Base-by-base conservation (phyloP, 2,113 vertebrate genomes). In the Pipra filicauda region DNA sequence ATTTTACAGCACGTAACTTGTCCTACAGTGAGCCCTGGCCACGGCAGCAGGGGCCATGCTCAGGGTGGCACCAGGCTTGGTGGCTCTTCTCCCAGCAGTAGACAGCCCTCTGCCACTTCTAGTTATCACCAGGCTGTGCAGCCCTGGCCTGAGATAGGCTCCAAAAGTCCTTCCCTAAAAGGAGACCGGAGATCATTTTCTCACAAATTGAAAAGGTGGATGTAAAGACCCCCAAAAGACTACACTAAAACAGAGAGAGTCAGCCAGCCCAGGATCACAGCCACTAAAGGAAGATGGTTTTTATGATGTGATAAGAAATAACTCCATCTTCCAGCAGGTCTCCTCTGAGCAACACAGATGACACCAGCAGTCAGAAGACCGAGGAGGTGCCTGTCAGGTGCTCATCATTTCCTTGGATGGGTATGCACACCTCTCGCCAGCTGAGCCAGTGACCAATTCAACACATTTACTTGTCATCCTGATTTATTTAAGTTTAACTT, bases 251-350 rank as follows among this genome's bases (percentile, higher is more conserved):
- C 27, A 39, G 1, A 1, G 2, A 13, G 21, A 61, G 19, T 27
- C 54, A 76, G 14, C 6, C 28, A 44, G 11, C 1, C 13, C 27
- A 24, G 33, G 23, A 33, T 17, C 19, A 33, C 0, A 0, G 41
- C 65, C 27, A 27, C 27, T 21, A 28, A 51, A 52, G 8, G 22
- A 67, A 59, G 8, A 31, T 6, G 9, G 3, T 3, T 70, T 70
- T 77, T 48, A 37, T 9, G 7, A 4, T 66, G 9, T 30, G 14
- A 51, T 48, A 11, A 89, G 30, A 79, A 46, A 51, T 15, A 76
- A 3, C 2, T 27, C 28, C n/a, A 41, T 37, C n/a, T 75, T 82
- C 71, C 74, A 88, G 27, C 17, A 27, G 7, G 15, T 26, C 11
- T 72, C 6, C 3, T 64, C 49, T 18, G 6, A 69, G 30, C 33